Conservation (phyloP, 1,140 invertebrate genomes). For the Stegodyphus dumicola region DNA sequence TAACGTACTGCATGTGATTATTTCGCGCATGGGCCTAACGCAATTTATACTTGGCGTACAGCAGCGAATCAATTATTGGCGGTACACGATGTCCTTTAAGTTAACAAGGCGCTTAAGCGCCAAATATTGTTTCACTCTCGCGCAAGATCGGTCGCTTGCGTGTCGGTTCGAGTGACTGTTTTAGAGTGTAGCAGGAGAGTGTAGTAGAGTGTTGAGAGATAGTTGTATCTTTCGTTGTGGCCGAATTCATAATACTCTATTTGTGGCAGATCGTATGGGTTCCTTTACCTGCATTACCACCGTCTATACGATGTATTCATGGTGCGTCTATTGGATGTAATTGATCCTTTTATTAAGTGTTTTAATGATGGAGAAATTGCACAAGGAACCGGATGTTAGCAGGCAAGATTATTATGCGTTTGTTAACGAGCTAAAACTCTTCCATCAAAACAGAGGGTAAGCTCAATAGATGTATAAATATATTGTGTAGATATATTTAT, state of each 20-base stretch:
- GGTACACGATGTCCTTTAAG: not conserved
- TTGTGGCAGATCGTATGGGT: conserved; percentile 46
- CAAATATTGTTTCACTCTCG: conserved; percentile 29
- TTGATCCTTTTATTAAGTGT: not conserved
- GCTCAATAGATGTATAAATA: not conserved
- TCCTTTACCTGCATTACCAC: not conserved
- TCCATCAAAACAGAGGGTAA: conserved; percentile 62
- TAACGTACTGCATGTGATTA: not conserved
- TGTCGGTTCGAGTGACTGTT: conserved; percentile 40
- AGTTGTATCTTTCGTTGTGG: not conserved
- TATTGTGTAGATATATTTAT: not conserved
- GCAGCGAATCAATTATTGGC: conserved; percentile 20
- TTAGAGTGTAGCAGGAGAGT: conserved; percentile 39
- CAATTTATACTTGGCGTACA: not conserved
- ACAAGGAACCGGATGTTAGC: conserved; percentile 55
- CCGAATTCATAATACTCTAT: not conserved
- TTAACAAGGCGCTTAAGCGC: conserved; percentile 7
- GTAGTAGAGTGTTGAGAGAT: conserved; percentile 5
- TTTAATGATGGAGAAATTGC: conserved; percentile 61
- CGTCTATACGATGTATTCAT: conserved; percentile 19
- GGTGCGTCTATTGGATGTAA: conserved; percentile 65
- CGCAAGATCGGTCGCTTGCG: conserved; percentile 26
- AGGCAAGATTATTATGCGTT: conserved; percentile 60
- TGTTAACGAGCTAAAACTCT: conserved; percentile 61
- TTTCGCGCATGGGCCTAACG: not conserved